phyloP scores from a whole-genome alignment of 2,797 vertebrate species.

The Sebastes minor region DNA sequence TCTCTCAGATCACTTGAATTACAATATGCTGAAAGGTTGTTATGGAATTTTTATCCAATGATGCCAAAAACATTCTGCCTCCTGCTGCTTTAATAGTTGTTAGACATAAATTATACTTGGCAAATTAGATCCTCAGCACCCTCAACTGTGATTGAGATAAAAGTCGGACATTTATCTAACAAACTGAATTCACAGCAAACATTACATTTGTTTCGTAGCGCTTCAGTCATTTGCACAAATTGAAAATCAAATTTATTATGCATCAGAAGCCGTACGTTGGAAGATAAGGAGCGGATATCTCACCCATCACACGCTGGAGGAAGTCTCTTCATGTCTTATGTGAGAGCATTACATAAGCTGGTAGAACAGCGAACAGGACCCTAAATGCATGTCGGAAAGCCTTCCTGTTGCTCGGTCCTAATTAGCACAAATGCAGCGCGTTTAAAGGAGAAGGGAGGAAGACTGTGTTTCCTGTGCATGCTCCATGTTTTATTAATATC shows the following conservation, averaged over 20 bases:
- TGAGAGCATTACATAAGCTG: slow-evolving; percentile 43
- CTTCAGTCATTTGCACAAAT: slow-evolving; percentile 16
- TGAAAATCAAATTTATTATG: slow-evolving; percentile 40
- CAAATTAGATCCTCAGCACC: not conserved
- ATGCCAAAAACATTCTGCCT: too few relatives aligned
- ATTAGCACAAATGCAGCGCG: slow-evolving; percentile 66
- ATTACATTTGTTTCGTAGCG: not conserved
- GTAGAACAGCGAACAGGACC: slow-evolving; percentile 18
- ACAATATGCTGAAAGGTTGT: too few relatives aligned
- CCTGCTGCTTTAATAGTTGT: not conserved
- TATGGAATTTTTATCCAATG: too few relatives aligned
- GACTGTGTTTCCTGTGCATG: slow-evolving; percentile 43
- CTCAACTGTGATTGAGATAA: not conserved
- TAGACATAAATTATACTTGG: not conserved
- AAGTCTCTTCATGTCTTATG: slow-evolving; percentile 34
- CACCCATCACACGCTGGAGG: slow-evolving; percentile 24
- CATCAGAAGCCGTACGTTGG: slow-evolving; percentile 13
- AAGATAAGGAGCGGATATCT: slow-evolving; percentile 48
- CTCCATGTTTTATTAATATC: slow-evolving; percentile 72
- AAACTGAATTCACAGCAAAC: not conserved
- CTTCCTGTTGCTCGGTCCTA: slow-evolving; percentile 57
- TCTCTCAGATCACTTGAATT: too few relatives aligned
- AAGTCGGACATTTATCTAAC: not conserved
- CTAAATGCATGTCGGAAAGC: slow-evolving; percentile 53
- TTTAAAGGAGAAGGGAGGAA: slow-evolving; percentile 36